Evolutionary conservation across 1,140 invertebrate genomes (phyloP).

Genomic region (Drosophila tsacasi): DNA sequence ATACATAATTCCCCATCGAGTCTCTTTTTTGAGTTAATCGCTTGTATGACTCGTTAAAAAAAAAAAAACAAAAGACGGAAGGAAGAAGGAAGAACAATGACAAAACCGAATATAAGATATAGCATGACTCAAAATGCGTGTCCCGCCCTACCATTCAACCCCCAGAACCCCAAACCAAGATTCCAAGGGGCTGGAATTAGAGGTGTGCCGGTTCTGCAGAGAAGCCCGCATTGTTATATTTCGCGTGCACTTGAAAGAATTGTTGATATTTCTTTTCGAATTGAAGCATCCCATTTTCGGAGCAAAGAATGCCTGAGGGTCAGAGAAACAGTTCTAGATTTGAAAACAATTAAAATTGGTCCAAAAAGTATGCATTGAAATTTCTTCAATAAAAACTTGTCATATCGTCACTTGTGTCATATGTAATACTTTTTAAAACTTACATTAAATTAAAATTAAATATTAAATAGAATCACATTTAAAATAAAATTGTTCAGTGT

Average conservation of each 20-base stretch:
- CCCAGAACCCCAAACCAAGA: conserved; percentile 19
- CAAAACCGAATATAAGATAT: conserved; percentile 39
- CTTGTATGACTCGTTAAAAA: conserved; percentile 1
- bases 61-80: conserved; percentile 28
- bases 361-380: neutral
- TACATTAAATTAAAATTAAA: too few relatives aligned
- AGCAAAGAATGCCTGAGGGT: neutral
- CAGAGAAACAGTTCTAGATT: neutral
- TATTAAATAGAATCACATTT: neutral
- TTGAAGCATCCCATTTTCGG: neutral
- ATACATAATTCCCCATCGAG: neutral
- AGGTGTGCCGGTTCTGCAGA: conserved; percentile 49
- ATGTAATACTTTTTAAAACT: too few relatives aligned
- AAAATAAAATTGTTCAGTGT: neutral
- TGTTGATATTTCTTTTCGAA: neutral
- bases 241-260: conserved; percentile 11
- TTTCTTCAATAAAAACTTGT: too few relatives aligned
- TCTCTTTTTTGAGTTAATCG: neutral
- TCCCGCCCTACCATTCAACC: neutral
- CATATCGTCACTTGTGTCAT: too few relatives aligned
- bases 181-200: conserved; percentile 30
- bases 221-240: conserved; percentile 56
- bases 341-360: neutral
- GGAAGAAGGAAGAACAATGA: conserved; percentile 43
- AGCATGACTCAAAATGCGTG: conserved; percentile 66